Evolutionary conservation across 2,888 invertebrate genomes (phyloP).

Genomic region (Cremastinae sp.): DNA sequence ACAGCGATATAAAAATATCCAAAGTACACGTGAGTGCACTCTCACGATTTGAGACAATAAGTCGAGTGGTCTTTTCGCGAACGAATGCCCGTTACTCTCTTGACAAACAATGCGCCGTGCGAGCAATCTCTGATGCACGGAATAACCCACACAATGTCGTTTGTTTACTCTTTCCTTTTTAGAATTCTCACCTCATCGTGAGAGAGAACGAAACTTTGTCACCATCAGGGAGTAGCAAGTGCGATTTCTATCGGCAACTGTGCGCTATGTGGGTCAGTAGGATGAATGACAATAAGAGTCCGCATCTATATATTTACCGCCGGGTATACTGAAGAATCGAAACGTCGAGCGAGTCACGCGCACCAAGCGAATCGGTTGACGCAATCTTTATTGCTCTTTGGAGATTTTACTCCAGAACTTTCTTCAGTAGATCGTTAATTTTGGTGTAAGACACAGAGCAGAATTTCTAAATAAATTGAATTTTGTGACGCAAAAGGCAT

Average conservation of each 20-base stretch:
- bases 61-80: no score
- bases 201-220: conserved; percentile 28
- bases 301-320: background rate
- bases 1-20: no score
- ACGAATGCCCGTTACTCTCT: no score
- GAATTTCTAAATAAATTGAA: no score
- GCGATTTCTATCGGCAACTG: conserved; percentile 25
- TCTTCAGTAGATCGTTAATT: no score
- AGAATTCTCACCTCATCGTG: conserved; percentile 35
- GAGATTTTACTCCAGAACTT: no score
- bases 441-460: no score
- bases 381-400: no score
- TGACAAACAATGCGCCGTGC: no score
- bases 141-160: conserved; percentile 13
- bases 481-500: no score
- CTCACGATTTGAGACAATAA: no score
- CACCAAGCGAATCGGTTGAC: background rate
- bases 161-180: conserved; percentile 1
- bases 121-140: background rate
- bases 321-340: background rate
- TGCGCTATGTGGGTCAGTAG: background rate
- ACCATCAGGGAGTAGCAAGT: background rate
- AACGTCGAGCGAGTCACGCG: conserved; percentile 9
- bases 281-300: conserved; percentile 23
- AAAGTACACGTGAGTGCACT: no score